phyloP scores from a whole-genome alignment of 1,140 invertebrate species.

The Lucilia sericata region DNA sequence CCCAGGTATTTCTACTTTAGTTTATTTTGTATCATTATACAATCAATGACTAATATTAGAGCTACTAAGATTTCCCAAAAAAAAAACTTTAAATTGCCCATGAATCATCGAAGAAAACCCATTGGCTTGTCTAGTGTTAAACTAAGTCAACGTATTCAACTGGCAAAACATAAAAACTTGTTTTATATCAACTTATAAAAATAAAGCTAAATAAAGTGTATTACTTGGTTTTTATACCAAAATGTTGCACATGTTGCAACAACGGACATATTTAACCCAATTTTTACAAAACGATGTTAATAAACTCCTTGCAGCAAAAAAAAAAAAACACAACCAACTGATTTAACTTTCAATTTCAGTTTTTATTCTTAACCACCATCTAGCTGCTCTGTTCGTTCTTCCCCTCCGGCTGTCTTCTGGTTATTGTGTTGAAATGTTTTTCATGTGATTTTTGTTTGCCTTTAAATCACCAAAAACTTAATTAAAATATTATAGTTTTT shows the following conservation, averaged over 20 bases:
- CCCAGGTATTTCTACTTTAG: no score
- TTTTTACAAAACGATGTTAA: neutral
- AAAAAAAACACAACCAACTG: neutral
- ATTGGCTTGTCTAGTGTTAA: neutral
- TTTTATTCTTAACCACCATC: neutral
- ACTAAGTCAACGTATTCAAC: neutral
- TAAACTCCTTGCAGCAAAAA: neutral
- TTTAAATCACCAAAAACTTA: neutral
- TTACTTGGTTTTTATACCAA: constrained; percentile 16
- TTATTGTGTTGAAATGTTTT: neutral
- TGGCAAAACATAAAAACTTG: neutral
- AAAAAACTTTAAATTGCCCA: no score
- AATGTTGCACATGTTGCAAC: constrained; percentile 33
- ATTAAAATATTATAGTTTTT: neutral
- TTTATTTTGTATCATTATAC: no score
- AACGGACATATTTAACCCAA: neutral
- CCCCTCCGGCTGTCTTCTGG: neutral
- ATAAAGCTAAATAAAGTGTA: constrained; percentile 12
- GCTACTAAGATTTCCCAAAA: no score
- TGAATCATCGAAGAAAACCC: no score
- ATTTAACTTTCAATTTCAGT: constrained; percentile 22
- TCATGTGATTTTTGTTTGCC: neutral
- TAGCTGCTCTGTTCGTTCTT: no score
- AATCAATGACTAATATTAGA: no score
- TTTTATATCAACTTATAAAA: constrained; percentile 29